Percentiles rank a stretch among this genome's conserved stretches.
phyloP scores from a whole-genome alignment of 2,888 invertebrate species.

The Iselma pallidipennis region DNA sequence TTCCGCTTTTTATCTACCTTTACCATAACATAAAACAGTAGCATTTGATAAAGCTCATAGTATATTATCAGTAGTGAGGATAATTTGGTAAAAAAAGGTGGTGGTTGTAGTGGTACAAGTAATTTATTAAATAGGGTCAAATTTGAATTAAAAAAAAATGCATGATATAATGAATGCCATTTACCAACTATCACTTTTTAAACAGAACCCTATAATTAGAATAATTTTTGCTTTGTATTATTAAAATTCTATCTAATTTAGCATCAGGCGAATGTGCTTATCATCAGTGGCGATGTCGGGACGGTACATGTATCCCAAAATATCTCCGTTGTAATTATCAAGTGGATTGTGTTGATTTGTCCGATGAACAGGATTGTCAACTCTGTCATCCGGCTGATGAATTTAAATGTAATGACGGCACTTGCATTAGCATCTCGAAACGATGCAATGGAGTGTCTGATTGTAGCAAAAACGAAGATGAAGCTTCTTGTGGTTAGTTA shows the following conservation, averaged over 20 bases:
- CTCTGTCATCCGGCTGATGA: conserved; percentile 57
- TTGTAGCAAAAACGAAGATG: conserved; percentile 64
- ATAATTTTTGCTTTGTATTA: conserved; percentile 10
- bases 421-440: conserved; percentile 57
- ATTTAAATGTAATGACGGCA: conserved; percentile 63
- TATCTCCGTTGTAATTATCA: conserved; percentile 59
- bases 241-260: too few species aligned
- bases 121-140: neutral
- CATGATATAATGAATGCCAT: conserved; percentile 5
- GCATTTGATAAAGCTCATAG: conserved; percentile 22
- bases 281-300: conserved; percentile 61
- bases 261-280: conserved; percentile 47
- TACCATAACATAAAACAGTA: neutral
- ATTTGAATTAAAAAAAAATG: neutral
- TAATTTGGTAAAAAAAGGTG: conserved; percentile 7
- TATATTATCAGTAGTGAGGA: neutral
- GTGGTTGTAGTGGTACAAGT: conserved; percentile 21
- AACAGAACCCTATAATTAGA: too few species aligned
- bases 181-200: neutral
- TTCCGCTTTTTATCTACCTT: neutral
- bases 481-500: conserved; percentile 60
- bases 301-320: conserved; percentile 60
- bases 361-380: conserved; percentile 79
- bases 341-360: conserved; percentile 78
- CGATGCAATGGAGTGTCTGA: conserved; percentile 59